These are phyloP conservation scores for Drosophila serrata DNA, from an alignment of 1,140 invertebrate species.

Conservation along the genomic window DNA sequence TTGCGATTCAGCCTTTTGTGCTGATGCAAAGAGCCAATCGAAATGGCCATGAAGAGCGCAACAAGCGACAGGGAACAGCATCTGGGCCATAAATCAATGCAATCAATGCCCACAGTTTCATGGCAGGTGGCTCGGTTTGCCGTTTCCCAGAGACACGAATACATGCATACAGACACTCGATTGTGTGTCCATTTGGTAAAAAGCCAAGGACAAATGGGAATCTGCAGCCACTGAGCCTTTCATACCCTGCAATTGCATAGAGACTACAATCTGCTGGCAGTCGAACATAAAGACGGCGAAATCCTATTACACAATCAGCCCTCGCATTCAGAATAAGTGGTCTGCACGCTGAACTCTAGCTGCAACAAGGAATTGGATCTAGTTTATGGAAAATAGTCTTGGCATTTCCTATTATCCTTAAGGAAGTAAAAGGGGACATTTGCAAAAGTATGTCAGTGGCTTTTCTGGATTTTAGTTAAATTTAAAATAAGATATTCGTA, in stretches of 20 bases:
- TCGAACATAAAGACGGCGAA: constrained; percentile 15
- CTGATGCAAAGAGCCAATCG: constrained; percentile 37
- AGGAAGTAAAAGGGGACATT: neutral
- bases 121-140: constrained; percentile 24
- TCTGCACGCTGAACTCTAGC: neutral
- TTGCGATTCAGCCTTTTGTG: constrained; percentile 34
- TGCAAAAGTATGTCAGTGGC: neutral
- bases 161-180: neutral
- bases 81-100: constrained; percentile 62
- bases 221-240: constrained; percentile 21
- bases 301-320: constrained; percentile 25
- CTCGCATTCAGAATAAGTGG: constrained; percentile 19
- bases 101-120: constrained; percentile 43
- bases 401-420: neutral
- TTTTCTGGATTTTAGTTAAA: neutral
- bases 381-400: neutral
- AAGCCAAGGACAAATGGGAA: constrained; percentile 23
- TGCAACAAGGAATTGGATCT: neutral
- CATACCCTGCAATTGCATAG: constrained; percentile 29
- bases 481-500: neutral
- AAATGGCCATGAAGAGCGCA: constrained; percentile 60
- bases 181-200: constrained; percentile 27
- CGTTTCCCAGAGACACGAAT: constrained; percentile 2
- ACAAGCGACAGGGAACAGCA: constrained; percentile 47
- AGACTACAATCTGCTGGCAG: constrained; percentile 14